phyloP scores from a whole-genome alignment of 2,888 invertebrate species.

The Temnothorax unifasciatus region DNA sequence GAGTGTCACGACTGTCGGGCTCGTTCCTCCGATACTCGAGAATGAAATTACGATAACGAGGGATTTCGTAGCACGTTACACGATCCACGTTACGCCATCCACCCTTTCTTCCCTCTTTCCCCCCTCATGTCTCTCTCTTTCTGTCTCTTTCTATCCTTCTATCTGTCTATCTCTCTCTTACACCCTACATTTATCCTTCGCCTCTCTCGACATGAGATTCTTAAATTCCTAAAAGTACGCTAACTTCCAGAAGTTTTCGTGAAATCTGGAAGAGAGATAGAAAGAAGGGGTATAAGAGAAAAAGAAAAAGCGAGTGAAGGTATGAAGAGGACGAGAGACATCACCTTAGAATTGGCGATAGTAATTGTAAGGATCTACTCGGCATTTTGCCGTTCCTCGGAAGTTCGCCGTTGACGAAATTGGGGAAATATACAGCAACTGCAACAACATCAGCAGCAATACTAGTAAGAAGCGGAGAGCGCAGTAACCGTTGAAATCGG shows the following conservation, averaged over 20 bases:
- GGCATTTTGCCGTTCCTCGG: constrained; percentile 40
- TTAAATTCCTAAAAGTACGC: constrained; percentile 50
- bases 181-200: constrained; percentile 25
- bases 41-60: constrained; percentile 69
- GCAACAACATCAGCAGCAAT: constrained; percentile 55
- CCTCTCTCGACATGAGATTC: constrained; percentile 26
- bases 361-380: constrained; percentile 50
- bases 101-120: neutral
- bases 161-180: constrained; percentile 34
- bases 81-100: constrained; percentile 58
- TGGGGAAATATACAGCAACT: constrained; percentile 54
- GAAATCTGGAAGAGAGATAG: constrained; percentile 35
- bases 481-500: constrained; percentile 55
- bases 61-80: constrained; percentile 64
- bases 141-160: constrained; percentile 33
- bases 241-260: constrained; percentile 47
- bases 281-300: neutral
- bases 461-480: constrained; percentile 40
- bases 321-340: constrained; percentile 13
- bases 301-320: neutral
- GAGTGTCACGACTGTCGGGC: constrained; percentile 55
- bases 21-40: constrained; percentile 52
- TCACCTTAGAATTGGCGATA: constrained; percentile 31
- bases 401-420: constrained; percentile 54
- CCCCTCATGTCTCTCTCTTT: constrained; percentile 6